phyloP scores from a whole-genome alignment of 2,113 vertebrate species.

The Callaeas wilsoni region DNA sequence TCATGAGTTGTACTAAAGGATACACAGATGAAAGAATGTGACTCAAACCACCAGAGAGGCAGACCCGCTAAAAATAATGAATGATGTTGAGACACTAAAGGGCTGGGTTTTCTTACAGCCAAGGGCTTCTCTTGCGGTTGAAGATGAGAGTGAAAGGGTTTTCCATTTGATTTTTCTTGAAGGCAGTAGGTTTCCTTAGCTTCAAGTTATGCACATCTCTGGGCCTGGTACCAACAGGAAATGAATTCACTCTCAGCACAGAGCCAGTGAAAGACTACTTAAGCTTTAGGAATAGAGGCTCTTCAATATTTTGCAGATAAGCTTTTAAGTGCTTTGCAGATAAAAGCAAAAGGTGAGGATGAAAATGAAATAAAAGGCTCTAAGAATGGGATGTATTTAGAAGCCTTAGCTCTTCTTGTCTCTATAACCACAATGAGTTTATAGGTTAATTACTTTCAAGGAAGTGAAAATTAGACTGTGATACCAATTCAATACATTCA shows the following conservation, averaged over 20 bases:
- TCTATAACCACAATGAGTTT: background rate
- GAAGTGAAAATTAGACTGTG: background rate
- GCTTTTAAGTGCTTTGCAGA: background rate
- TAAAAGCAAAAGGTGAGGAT: background rate
- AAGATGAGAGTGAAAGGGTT: background rate
- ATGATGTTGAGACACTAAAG: background rate
- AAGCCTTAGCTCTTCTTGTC: background rate
- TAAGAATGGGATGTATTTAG: background rate
- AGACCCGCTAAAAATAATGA: background rate
- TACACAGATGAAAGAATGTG: background rate
- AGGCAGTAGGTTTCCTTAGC: background rate
- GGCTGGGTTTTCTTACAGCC: background rate
- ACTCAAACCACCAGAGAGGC: background rate
- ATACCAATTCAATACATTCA: background rate
- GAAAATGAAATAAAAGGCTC: background rate
- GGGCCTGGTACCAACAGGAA: background rate
- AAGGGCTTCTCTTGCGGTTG: background rate
- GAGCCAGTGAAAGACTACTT: background rate
- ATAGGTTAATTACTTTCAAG: background rate
- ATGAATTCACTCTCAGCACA: background rate
- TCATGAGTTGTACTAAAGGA: background rate
- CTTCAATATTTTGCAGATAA: background rate
- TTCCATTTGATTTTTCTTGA: background rate
- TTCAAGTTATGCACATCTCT: background rate
- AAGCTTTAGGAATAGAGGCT: background rate